Conservation (phyloP, 1,140 invertebrate species). For the Rhagoletis zephyria region DNA sequence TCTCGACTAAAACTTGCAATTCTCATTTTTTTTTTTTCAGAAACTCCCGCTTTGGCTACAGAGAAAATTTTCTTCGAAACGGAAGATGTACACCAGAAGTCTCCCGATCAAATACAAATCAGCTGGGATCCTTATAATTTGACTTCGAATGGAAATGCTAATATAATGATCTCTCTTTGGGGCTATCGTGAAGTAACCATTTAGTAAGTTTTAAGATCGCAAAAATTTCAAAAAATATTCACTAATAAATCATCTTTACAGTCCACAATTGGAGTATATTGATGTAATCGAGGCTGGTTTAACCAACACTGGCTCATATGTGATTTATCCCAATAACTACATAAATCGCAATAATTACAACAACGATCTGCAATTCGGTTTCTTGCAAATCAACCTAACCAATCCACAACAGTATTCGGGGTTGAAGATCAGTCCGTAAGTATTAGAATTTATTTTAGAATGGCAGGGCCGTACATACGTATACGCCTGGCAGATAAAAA, state of each 20-base stretch:
- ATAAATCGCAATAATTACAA: constrained; percentile 80
- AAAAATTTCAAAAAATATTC: neutral
- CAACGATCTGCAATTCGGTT: constrained; percentile 88
- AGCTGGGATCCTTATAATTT: constrained; percentile 89
- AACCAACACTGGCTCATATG: constrained; percentile 80
- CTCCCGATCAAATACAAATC: constrained; percentile 83
- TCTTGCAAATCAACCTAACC: constrained; percentile 91
- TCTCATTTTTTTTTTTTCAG: constrained; percentile 72
- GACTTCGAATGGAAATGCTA: constrained; percentile 83
- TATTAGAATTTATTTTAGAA: constrained; percentile 63
- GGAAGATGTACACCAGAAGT: constrained; percentile 80
- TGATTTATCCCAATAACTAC: constrained; percentile 81
- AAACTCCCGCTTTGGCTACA: constrained; percentile 87
- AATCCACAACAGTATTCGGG: constrained; percentile 82
- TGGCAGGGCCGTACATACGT: too few relatives aligned
- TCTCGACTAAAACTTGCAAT: neutral
- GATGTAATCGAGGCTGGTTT: constrained; percentile 77
- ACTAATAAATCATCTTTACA: constrained; percentile 64
- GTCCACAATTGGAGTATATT: constrained; percentile 79
- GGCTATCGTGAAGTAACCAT: constrained; percentile 89
- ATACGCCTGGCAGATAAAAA: too few relatives aligned
- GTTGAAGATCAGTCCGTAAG: constrained; percentile 85
- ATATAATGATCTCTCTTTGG: constrained; percentile 86
- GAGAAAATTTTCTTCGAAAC: constrained; percentile 88
- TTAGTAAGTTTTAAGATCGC: constrained; percentile 59